phyloP scores from a whole-genome alignment of 2,797 vertebrate species.

The Myoxocephalus aenaeus region DNA sequence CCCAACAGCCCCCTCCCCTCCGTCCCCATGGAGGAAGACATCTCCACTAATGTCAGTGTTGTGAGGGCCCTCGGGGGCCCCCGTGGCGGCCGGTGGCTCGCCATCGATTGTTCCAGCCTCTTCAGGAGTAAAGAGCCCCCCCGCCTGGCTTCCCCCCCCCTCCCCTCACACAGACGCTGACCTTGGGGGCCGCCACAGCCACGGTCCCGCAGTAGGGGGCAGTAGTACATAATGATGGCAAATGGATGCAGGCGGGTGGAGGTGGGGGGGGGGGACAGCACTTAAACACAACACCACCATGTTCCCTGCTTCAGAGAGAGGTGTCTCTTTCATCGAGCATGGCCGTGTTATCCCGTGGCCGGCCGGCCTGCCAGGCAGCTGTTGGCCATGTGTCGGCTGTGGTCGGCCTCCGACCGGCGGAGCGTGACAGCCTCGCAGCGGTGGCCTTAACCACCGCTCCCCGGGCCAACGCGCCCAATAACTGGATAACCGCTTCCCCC shows the following conservation, averaged over 20 bases:
- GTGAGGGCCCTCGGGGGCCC: conserved; percentile 63
- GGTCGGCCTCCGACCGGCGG: conserved; percentile 47
- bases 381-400: conserved; percentile 48
- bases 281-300: conserved; percentile 79
- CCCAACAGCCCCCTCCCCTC: conserved; percentile 47
- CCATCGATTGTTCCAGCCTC: conserved; percentile 76
- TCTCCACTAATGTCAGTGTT: conserved; percentile 76
- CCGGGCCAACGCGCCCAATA: conserved; percentile 45
- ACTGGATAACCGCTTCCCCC: conserved; percentile 69
- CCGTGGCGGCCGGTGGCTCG: conserved; percentile 55
- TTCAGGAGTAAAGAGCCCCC: conserved; percentile 76
- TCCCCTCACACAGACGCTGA: conserved; percentile 60
- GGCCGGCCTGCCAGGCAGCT: conserved; percentile 35
- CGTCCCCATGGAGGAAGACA: conserved; percentile 63
- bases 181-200: conserved; percentile 75
- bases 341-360: conserved; percentile 60
- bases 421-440: conserved; percentile 70
- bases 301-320: conserved; percentile 56
- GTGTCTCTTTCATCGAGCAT: conserved; percentile 62
- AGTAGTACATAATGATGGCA: conserved; percentile 83
- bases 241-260: conserved; percentile 59
- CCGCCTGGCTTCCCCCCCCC: conserved; percentile 22
- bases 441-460: conserved; percentile 64
- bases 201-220: conserved; percentile 81
- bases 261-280: conserved; percentile 42